Base-by-base conservation (phyloP, 2,888 invertebrate genomes). In the Unio delphinus region DNA sequence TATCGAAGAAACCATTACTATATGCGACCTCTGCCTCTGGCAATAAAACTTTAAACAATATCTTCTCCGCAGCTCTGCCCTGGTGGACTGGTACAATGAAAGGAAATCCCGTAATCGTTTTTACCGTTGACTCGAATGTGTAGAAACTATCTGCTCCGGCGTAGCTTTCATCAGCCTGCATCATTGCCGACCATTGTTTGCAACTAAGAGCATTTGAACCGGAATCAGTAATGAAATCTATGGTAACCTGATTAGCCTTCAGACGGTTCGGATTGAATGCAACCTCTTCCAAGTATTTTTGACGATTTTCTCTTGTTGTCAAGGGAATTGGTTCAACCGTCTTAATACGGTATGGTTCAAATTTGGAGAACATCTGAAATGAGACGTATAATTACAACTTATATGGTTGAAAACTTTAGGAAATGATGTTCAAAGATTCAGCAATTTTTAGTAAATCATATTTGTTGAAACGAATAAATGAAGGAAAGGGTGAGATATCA, bases 1-100 rank as follows among this genome's bases (percentile, higher is more conserved):
- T 71, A 65, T 74, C 74, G 60, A 71, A 74, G 30, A 68, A 56
- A 30, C 67, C 60, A 34, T 74, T 74, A 34, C 74, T 64, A n/a
- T 64, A 28, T n/a, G 61, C 66, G 8, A 66, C 58, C 6, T 57
- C 55, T 3, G 55, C 55, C 30, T 68, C 61, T 54, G 55, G 55
- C 17, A 65, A 59, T 15, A 70, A 7, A 11, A 65, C 64, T 11
- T 57, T 57, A 28, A 55, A 63, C 17, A 74, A 45, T 3, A 74
- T 17, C 1, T 55, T 45, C 56, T 74, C 70, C 26, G 68, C 70
- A 17, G 64, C 74, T 11, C 71, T 65, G 1, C 74, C 74, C 55
- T 74, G 74, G 45, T 74, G 74, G 20, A 63, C 64, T 4, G 74
- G 74, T n/a, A 66, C 59, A 17, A 59, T 26, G 59, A 23, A 59